Evolutionary conservation across 2,797 vertebrate genomes (phyloP).

Genomic region (Phataginus tricuspis): DNA sequence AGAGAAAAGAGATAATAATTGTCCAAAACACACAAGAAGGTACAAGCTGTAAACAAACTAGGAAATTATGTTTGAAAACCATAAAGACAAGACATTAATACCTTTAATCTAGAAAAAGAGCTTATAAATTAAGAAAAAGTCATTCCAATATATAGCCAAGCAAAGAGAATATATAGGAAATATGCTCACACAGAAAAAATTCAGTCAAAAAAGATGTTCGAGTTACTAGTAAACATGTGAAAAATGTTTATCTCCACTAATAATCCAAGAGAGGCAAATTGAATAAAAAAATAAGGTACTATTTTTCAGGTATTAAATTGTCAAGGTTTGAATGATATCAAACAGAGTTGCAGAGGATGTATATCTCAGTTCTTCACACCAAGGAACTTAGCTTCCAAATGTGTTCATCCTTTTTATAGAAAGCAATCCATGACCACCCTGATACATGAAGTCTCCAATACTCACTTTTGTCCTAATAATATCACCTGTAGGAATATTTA

Average conservation of each 20-base stretch:
- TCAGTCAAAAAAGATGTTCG: neutral
- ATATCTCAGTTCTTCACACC: neutral
- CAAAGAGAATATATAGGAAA: constrained; percentile 14
- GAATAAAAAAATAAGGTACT: neutral
- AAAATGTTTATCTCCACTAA: neutral
- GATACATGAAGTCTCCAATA: neutral
- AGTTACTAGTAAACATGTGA: neutral
- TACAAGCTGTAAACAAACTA: constrained; percentile 24
- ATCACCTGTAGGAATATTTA: neutral
- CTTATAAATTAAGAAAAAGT: constrained; percentile 24
- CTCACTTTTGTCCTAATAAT: neutral
- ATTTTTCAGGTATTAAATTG: neutral
- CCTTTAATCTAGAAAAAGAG: constrained; percentile 30
- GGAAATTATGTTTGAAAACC: neutral
- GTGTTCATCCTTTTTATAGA: neutral
- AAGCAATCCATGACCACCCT: neutral
- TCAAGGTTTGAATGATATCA: neutral
- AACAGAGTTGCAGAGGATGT: neutral
- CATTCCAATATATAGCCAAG: neutral
- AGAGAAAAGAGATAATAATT: constrained; percentile 50
- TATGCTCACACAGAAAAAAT: neutral
- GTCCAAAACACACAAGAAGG: neutral
- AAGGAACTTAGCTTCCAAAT: neutral
- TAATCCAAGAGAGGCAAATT: neutral
- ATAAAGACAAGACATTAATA: constrained; percentile 34